Percentiles rank a stretch among this genome's conserved stretches.
These are phyloP conservation scores for Epinotia ramella DNA, from an alignment of 2,888 invertebrate genomes.

Conservation along the genomic window DNA sequence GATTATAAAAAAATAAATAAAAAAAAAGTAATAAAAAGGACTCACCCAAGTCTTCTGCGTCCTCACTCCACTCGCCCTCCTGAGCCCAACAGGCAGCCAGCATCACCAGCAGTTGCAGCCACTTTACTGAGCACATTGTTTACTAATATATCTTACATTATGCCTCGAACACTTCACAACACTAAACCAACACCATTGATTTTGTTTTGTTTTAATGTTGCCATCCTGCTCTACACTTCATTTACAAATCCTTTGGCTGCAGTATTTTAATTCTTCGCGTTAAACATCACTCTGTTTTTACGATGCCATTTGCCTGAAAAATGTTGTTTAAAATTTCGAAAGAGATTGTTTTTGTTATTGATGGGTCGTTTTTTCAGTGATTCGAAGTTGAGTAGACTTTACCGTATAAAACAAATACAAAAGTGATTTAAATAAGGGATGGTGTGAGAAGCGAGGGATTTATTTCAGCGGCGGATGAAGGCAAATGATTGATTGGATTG, in stretches of 20 bases:
- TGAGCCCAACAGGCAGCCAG: conserved; percentile 80
- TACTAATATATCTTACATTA: conserved; percentile 59
- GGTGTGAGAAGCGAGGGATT: background rate
- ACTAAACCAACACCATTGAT: conserved; percentile 10
- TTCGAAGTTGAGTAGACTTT: conserved; percentile 6
- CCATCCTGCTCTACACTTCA: conserved; percentile 44
- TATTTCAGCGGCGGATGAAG: background rate
- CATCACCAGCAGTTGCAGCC: conserved; percentile 74
- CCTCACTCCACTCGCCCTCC: conserved; percentile 82
- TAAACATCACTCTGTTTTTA: conserved; percentile 22
- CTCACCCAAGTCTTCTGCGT: conserved; percentile 80
- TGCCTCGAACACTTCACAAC: conserved; percentile 50
- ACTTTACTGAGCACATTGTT: conserved; percentile 78
- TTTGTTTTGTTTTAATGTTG: background rate
- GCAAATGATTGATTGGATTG: background rate
- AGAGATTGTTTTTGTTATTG: conserved; percentile 24
- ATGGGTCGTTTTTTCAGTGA: conserved; percentile 13
- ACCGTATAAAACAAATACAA: conserved; percentile 4
- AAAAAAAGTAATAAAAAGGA: background rate
- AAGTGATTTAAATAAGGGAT: conserved; percentile 11
- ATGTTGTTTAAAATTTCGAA: conserved; percentile 5
- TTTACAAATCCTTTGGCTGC: conserved; percentile 22
- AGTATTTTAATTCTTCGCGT: conserved; percentile 11
- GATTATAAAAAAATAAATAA: no score
- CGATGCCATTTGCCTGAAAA: conserved; percentile 14